These are phyloP conservation scores for Papilio helenus DNA, from an alignment of 1,140 invertebrate species.

Conservation along the genomic window DNA sequence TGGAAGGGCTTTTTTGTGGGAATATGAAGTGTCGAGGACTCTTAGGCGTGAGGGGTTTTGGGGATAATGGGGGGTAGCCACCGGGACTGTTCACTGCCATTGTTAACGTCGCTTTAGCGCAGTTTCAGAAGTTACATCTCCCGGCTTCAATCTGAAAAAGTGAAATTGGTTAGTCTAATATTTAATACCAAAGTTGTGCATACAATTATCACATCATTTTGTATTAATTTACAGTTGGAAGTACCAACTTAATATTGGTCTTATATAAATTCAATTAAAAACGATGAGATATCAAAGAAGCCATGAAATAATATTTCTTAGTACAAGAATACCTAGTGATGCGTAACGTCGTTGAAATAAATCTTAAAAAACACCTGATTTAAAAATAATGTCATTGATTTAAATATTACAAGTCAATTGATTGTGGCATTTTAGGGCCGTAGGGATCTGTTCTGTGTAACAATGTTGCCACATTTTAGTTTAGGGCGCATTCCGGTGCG, in stretches of 20 bases:
- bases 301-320: not conserved
- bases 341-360: no score
- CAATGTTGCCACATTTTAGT: slow-evolving; percentile 23
- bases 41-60: slow-evolving; percentile 80
- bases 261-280: not conserved
- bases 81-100: slow-evolving; percentile 82
- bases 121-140: not conserved
- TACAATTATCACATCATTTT: not conserved
- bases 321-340: slow-evolving; percentile 1
- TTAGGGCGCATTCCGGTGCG: not conserved
- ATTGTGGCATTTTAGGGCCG: slow-evolving; percentile 25
- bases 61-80: slow-evolving; percentile 77
- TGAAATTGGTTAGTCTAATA: not conserved
- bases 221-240: not conserved
- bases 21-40: slow-evolving; percentile 80
- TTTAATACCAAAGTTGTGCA: not conserved
- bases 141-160: slow-evolving; percentile 44
- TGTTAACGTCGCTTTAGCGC: slow-evolving; percentile 51
- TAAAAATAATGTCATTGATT: not conserved
- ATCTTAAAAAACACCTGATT: not conserved
- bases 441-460: slow-evolving; percentile 16
- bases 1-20: slow-evolving; percentile 80
- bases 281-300: not conserved
- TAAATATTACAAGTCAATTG: not conserved
- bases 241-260: not conserved